Evolutionary conservation across 2,888 invertebrate species (phyloP).

Genomic region (Drosophila nr. medialis): DNA sequence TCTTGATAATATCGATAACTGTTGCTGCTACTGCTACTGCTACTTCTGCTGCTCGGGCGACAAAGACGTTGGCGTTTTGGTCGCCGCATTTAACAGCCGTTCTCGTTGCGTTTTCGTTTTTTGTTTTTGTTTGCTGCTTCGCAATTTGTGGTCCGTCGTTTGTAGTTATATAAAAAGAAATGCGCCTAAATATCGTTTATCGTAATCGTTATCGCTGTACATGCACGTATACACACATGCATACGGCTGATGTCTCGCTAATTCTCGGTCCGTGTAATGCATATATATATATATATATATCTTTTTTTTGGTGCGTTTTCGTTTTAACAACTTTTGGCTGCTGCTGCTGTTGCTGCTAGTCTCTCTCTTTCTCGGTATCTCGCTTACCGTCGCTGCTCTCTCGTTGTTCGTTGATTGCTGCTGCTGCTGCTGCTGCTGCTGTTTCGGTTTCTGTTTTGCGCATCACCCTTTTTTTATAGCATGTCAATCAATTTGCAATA

Average conservation of each 20-base stretch:
- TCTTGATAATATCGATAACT: conserved; percentile 52
- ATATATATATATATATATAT: conserved; percentile 11
- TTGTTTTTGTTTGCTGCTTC: conserved; percentile 50
- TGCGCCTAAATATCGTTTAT: conserved; percentile 49
- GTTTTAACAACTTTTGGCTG: conserved; percentile 61
- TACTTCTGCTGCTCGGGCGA: conserved; percentile 41
- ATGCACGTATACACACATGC: conserved; percentile 6
- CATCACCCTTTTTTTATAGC: conserved; percentile 40
- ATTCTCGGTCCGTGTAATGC: conserved; percentile 3
- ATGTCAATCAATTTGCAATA: conserved; percentile 64
- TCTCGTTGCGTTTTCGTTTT: conserved; percentile 39
- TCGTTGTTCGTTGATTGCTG: conserved; percentile 23
- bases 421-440: conserved; percentile 30
- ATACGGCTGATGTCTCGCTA: conserved; percentile 3
- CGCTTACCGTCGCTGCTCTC: conserved; percentile 25
- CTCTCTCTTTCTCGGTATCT: conserved; percentile 19
- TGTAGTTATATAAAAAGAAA: conserved; percentile 53
- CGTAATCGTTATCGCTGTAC: conserved; percentile 45
- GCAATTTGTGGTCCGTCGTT: conserved; percentile 15
- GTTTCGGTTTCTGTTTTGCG: conserved; percentile 49
- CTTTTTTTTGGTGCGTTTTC: conserved; percentile 46
- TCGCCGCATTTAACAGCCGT: conserved; percentile 74
- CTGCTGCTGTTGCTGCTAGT: conserved; percentile 38
- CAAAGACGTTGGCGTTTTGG: conserved; percentile 55
- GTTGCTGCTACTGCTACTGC: conserved; percentile 34